Base-by-base conservation (phyloP, 2,797 vertebrate species). In the Myioborus melanocephalus region DNA sequence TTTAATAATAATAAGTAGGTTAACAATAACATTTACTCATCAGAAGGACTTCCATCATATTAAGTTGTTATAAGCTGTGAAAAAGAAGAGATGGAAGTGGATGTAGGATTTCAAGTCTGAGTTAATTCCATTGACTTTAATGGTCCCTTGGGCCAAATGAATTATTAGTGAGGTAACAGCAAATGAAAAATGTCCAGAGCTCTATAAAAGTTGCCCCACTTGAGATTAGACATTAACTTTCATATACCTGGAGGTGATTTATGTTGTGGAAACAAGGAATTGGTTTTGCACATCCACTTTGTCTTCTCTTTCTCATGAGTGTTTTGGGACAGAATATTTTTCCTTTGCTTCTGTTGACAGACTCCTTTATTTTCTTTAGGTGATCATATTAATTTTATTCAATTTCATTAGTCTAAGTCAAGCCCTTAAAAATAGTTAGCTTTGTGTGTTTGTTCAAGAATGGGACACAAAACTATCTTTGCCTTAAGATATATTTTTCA, bases 1-100 rank as follows among this genome's bases (percentile, higher is more conserved):
- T 73, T 95, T 96, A 91, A 92, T 85, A 93, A 75, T 23, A 76
- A 6, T 70, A 84, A 87, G 71, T 93, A 71, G 49, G 60, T 55
- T 91, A 89, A 68, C 72, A 94, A 83, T 80, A 93, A 3, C 69
- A 94, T 83, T 89, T 68, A 60, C 21, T 88, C 21, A 64, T 82
- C 44, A 83, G 66, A 94, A 94, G 32, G 46, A 18, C 24, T 50
- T 37, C 59, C 28, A 56, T 88, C 14, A 14, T 82, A 26, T 82
- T 60, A 85, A 94, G 34, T 14, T n/a, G 41, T 71, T 83, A 41
- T 16, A 85, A 89, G 5, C 15, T 56, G n/a, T 72, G 19, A 65
- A 59, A 60, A 91, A 59, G 13, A 21, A 87, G n/a, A 90, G 47
- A 53, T 34, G 18, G 16, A 56, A 60, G 28, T 4, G 5, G 34